phyloP scores from a whole-genome alignment of 2,888 invertebrate genomes.

The Thumatha senex region DNA sequence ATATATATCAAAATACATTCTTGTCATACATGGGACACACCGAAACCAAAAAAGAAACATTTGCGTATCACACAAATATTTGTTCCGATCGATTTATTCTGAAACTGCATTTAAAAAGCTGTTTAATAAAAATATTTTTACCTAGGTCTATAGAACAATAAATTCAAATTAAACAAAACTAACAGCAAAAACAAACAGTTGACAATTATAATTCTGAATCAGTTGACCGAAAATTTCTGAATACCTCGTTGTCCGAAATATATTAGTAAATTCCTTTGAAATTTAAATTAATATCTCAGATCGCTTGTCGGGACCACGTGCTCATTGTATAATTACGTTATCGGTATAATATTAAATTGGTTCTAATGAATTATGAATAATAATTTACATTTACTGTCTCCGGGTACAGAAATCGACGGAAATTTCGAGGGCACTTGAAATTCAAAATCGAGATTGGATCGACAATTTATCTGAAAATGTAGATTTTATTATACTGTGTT shows the following conservation, averaged over 20 bases:
- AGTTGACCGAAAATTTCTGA: conserved; percentile 11
- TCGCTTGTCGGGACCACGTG: conserved; percentile 29
- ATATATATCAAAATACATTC: no score
- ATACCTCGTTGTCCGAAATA: conserved; percentile 26
- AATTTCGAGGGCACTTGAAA: not conserved
- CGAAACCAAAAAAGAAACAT: no score
- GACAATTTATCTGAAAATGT: not conserved
- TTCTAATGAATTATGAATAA: conserved; percentile 22
- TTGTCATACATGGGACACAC: no score
- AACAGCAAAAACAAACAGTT: no score
- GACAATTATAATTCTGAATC: no score
- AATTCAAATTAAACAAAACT: no score
- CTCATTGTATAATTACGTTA: conserved; percentile 23
- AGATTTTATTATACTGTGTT: not conserved
- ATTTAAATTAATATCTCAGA: conserved; percentile 36
- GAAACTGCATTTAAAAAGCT: no score
- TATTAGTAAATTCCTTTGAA: conserved; percentile 29
- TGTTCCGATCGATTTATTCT: no score
- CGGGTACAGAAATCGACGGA: not conserved
- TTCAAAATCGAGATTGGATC: not conserved
- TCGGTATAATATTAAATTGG: conserved; percentile 28
- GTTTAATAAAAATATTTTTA: no score
- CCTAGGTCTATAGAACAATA: not conserved
- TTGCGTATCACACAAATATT: no score
- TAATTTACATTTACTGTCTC: not conserved